Evolutionary conservation across 2,888 invertebrate genomes (phyloP).

Genomic region (Villa cingulata): DNA sequence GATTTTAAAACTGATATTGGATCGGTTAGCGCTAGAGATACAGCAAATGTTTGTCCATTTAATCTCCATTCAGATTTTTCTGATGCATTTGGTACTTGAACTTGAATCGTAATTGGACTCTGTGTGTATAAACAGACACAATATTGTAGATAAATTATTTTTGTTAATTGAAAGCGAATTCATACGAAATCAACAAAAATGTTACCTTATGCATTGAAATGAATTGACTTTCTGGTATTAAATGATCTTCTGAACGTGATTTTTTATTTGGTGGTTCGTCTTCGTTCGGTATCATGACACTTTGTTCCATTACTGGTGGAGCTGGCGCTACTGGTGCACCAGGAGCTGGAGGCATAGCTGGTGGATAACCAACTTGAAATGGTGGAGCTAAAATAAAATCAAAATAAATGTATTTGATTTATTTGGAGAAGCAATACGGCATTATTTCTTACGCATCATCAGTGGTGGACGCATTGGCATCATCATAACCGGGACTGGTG

Average conservation of each 20-base stretch:
- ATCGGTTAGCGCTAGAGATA: conserved; percentile 64
- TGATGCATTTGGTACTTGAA: conserved; percentile 66
- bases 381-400: conserved; percentile 32
- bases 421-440: no score
- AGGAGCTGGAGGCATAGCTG: conserved; percentile 32
- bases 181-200: no score
- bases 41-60: conserved; percentile 72
- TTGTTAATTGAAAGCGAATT: no score
- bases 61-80: conserved; percentile 94
- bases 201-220: conserved; percentile 49
- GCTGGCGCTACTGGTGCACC: conserved; percentile 26
- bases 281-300: conserved; percentile 41
- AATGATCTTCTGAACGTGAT: conserved; percentile 78
- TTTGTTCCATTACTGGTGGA: conserved; percentile 43
- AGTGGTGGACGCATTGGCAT: conserved; percentile 35
- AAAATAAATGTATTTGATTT: neutral
- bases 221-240: conserved; percentile 80
- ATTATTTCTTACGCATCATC: conserved; percentile 32
- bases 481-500: conserved; percentile 33
- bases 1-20: conserved; percentile 76
- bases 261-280: conserved; percentile 84
- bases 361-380: conserved; percentile 36
- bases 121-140: conserved; percentile 23
- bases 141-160: neutral
- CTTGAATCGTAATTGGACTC: conserved; percentile 66